phyloP scores from a whole-genome alignment of 2,113 vertebrate genomes.

The Elaphurus davidianus region DNA sequence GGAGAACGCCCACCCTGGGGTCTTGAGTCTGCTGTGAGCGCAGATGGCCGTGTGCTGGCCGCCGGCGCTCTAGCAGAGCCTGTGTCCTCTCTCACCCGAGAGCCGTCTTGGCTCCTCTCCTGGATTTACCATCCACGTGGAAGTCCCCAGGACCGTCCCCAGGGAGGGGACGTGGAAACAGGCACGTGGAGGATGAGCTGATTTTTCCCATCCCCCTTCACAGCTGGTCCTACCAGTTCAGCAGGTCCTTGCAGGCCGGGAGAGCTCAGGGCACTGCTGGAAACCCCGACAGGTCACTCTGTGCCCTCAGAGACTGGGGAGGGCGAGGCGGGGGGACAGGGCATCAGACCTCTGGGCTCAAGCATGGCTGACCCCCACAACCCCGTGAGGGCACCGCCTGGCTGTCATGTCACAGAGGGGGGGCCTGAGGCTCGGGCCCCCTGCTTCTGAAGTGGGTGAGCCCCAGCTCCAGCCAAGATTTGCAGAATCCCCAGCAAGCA shows the following conservation, averaged over 20 bases:
- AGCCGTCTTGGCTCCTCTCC: background rate
- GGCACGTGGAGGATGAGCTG: background rate
- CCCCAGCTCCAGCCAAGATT: too few species aligned
- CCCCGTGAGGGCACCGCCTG: too few species aligned
- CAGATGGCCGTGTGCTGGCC: background rate
- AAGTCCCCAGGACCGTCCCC: background rate
- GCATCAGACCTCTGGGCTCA: background rate
- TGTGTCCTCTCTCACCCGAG: background rate
- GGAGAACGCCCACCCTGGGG: background rate
- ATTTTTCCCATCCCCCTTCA: background rate
- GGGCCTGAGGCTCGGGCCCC: background rate
- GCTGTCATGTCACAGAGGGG: background rate
- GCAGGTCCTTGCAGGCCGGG: background rate
- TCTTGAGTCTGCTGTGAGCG: background rate
- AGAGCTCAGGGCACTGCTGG: background rate
- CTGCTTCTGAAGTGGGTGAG: background rate
- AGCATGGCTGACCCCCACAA: background rate
- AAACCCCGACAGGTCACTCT: rapidly evolving
- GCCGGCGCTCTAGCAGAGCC: background rate
- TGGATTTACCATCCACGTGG: background rate
- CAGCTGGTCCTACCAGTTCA: background rate
- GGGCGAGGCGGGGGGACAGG: background rate
- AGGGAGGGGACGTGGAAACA: background rate
- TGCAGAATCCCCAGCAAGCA: background rate
- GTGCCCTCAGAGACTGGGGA: background rate